A percentile compares a stretch with the other conserved stretches of the same genome.
Conservation (phyloP, 2,797 vertebrate species). For the Falco columbarius region DNA sequence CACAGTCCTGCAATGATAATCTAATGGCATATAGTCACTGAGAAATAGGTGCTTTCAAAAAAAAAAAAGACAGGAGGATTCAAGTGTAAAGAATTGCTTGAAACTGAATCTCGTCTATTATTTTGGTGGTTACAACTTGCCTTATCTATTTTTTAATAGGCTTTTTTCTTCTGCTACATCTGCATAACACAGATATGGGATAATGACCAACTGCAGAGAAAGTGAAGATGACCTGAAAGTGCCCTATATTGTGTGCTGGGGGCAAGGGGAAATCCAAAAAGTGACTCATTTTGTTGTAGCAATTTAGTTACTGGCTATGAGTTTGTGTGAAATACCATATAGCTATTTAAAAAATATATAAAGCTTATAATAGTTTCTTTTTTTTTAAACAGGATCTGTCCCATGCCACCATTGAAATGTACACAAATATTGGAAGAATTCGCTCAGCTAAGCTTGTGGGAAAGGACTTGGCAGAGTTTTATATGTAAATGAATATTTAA, state of each 20-base stretch:
- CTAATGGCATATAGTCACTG: not conserved
- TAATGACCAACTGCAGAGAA: not conserved
- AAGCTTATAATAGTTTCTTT: not conserved
- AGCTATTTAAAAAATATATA: not conserved
- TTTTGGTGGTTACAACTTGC: not conserved
- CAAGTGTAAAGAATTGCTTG: not conserved
- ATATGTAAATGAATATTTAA: slow-evolving; percentile 85
- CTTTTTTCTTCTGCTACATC: not conserved
- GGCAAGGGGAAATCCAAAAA: not conserved
- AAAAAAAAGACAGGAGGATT: not conserved
- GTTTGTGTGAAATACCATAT: not conserved
- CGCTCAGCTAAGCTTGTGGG: slow-evolving; percentile 93
- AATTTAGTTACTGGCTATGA: not conserved
- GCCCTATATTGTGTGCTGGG: not conserved
- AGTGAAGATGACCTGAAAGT: not conserved
- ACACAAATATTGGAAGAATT: slow-evolving; percentile 88
- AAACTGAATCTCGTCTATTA: not conserved
- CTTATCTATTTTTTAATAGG: not conserved
- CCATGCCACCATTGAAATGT: slow-evolving; percentile 96
- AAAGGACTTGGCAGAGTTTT: slow-evolving; percentile 96
- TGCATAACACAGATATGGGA: no score
- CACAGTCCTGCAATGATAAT: not conserved
- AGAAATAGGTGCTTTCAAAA: not conserved
- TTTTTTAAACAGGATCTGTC: slow-evolving; percentile 87
- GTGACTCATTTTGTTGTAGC: not conserved